Evolutionary conservation across 2,797 vertebrate species (phyloP).

Genomic region (Lophius americanus): DNA sequence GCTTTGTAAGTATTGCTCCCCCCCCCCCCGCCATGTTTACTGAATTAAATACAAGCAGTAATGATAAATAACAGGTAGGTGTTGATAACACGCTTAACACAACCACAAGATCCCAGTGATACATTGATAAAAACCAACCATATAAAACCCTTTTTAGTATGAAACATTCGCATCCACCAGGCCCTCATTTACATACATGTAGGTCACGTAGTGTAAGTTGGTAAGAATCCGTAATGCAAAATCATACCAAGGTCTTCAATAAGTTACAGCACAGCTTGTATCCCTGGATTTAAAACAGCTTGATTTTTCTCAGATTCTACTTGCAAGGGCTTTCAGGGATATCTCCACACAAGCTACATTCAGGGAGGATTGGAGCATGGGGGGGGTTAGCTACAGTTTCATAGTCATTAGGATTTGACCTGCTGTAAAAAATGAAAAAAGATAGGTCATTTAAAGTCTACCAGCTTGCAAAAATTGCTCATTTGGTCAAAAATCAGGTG

Average conservation of each 20-base stretch:
- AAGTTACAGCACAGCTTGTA: conserved; percentile 48
- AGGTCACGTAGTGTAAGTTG: conserved; percentile 40
- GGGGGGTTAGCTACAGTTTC: conserved; percentile 39
- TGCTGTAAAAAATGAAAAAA: conserved; percentile 26
- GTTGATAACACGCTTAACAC: conserved; percentile 28
- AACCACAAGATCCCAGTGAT: conserved; percentile 31
- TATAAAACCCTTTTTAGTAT: conserved; percentile 68
- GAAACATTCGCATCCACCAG: conserved; percentile 69
- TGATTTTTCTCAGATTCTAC: conserved; percentile 39
- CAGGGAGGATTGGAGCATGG: conserved; percentile 14
- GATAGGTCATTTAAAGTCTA: conserved; percentile 15
- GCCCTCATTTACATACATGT: conserved; percentile 46
- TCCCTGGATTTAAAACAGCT: conserved; percentile 67
- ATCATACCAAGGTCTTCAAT: conserved; percentile 53
- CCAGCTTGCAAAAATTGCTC: conserved; percentile 9
- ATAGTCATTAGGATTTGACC: conserved; percentile 29
- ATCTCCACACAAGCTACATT: conserved; percentile 53
- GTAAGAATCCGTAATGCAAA: conserved; percentile 47
- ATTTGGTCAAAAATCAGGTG: neutral
- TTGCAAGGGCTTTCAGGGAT: conserved; percentile 37
- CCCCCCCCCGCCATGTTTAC: conserved; percentile 18
- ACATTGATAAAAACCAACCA: conserved; percentile 47
- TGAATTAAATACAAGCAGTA: conserved; percentile 32
- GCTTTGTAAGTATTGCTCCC: conserved; percentile 41
- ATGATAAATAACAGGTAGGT: conserved; percentile 18